Percentiles rank a stretch among this genome's conserved stretches.
These are phyloP conservation scores for Caenorhabditis latens DNA, from an alignment of 1,140 invertebrate genomes.

Conservation along the genomic window DNA sequence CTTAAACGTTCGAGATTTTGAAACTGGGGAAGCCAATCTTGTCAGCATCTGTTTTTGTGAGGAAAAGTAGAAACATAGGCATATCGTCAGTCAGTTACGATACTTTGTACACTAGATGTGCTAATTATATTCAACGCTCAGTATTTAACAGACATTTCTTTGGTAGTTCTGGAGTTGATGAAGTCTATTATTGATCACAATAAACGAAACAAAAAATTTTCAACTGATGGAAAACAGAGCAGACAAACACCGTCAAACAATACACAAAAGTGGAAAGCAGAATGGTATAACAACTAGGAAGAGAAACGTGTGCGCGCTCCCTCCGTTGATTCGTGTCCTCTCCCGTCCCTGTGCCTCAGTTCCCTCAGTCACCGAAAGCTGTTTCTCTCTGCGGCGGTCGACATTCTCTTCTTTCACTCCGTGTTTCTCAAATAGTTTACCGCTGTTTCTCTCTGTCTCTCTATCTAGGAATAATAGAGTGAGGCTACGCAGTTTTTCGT, in stretches of 20 bases:
- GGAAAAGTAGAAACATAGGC: too few relatives aligned
- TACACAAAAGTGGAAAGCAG: constrained; percentile 5
- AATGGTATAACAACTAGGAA: constrained; percentile 44
- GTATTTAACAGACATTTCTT: too few relatives aligned
- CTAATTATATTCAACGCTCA: too few relatives aligned
- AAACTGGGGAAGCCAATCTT: too few relatives aligned
- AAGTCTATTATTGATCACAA: too few relatives aligned
- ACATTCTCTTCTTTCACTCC: constrained; percentile 9
- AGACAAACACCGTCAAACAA: constrained; percentile 20
- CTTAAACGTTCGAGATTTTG: too few relatives aligned
- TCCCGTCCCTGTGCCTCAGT: constrained; percentile 3
- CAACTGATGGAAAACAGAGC: neutral
- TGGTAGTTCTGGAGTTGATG: too few relatives aligned
- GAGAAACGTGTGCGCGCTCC: constrained; percentile 35
- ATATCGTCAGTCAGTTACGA: too few relatives aligned
- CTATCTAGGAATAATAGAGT: constrained; percentile 1
- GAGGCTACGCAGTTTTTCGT: constrained; percentile 26
- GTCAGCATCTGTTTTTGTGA: too few relatives aligned
- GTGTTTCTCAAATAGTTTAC: constrained; percentile 53
- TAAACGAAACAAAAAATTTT: neutral
- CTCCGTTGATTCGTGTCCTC: constrained; percentile 20
- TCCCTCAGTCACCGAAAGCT: constrained; percentile 42
- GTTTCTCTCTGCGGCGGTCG: constrained; percentile 17
- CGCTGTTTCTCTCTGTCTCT: constrained; percentile 34
- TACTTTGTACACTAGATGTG: too few relatives aligned